Percentiles rank a stretch among this genome's conserved stretches.
Conservation (phyloP, 2,113 vertebrate species). For the Meriones unguiculatus region DNA sequence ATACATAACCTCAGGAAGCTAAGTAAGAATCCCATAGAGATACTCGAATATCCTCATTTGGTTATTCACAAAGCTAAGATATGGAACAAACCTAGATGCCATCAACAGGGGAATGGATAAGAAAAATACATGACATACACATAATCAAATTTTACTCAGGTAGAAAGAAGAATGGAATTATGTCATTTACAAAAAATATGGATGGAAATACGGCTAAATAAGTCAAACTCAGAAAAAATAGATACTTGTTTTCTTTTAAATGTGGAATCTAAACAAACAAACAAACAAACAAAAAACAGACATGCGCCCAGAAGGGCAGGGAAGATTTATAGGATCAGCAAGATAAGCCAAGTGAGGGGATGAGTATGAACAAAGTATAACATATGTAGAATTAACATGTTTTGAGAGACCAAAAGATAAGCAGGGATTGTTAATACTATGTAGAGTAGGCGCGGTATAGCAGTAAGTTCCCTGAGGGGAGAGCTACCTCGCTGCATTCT, state of each 20-base stretch:
- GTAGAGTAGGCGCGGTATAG: no score
- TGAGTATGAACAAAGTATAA: background rate
- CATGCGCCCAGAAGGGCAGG: background rate
- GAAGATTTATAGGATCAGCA: background rate
- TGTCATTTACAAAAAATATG: background rate
- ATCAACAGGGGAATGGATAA: background rate
- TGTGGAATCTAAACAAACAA: background rate
- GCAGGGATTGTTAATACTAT: no score
- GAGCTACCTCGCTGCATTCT: no score
- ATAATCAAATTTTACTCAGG: background rate
- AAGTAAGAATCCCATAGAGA: background rate
- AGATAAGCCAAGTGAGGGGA: background rate
- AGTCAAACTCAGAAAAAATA: background rate
- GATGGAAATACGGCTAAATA: background rate
- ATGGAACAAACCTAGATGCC: background rate
- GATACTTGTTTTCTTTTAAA: background rate
- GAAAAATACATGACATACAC: background rate
- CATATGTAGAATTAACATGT: background rate
- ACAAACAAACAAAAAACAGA: no score
- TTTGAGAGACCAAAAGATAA: no score
- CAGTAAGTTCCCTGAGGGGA: no score
- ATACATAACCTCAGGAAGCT: background rate
- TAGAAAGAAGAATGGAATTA: background rate
- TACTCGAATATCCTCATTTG: background rate
- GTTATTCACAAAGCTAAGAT: background rate